Evolutionary conservation across 2,113 vertebrate genomes (phyloP).

Genomic region (Indri indri): DNA sequence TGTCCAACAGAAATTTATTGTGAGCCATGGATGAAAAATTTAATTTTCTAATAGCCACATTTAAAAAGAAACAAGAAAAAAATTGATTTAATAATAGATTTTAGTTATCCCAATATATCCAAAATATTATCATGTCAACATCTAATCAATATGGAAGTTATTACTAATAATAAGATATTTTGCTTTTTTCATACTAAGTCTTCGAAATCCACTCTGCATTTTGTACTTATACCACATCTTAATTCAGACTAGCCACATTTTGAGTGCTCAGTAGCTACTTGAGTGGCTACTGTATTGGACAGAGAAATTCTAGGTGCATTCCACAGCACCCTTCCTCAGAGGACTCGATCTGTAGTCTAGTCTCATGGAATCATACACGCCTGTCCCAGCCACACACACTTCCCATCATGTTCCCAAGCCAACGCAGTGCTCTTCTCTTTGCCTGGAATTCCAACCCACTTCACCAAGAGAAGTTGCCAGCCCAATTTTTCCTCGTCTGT

Average conservation of each 20-base stretch:
- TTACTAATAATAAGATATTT: background rate
- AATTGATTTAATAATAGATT: background rate
- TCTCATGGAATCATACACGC: background rate
- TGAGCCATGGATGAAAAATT: background rate
- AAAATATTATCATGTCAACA: background rate
- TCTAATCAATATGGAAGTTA: background rate
- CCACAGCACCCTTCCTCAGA: background rate
- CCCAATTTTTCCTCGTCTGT: background rate
- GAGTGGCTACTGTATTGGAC: background rate
- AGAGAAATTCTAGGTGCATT: background rate
- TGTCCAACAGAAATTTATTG: background rate
- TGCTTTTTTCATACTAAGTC: background rate
- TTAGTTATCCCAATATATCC: background rate
- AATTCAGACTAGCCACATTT: background rate
- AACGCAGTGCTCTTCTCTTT: background rate
- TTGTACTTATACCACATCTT: background rate
- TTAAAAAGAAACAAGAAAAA: background rate
- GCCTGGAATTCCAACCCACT: background rate
- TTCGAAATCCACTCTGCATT: background rate
- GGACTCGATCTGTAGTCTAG: background rate
- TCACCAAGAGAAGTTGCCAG: background rate
- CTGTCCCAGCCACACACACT: background rate
- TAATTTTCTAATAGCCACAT: background rate
- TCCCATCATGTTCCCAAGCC: background rate
- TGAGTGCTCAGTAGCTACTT: background rate